A percentile compares a stretch with the other conserved stretches of the same genome.
Evolutionary conservation across 2,797 vertebrate species (phyloP).

Genomic region (Pipistrellus pygmaeus): DNA sequence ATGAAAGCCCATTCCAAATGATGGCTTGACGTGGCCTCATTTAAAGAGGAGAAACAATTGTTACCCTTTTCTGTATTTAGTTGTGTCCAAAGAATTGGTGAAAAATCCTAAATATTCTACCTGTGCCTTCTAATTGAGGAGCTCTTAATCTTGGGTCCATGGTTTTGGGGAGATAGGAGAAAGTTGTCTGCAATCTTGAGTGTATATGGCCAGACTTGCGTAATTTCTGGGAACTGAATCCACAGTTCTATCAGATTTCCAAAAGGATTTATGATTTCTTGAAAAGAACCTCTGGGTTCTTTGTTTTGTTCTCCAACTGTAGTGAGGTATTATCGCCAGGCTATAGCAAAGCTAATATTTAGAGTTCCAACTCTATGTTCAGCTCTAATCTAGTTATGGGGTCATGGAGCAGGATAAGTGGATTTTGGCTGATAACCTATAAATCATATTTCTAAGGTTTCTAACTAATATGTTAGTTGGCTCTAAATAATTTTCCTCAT

Average conservation of each 20-base stretch:
- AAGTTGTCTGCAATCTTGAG: neutral
- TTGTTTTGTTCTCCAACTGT: neutral
- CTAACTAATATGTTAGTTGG: constrained; percentile 47
- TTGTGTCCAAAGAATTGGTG: constrained; percentile 38
- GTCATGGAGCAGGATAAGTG: neutral
- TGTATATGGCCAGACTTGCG: neutral
- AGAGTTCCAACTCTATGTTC: neutral
- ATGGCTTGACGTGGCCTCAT: neutral
- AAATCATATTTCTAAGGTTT: constrained; percentile 13
- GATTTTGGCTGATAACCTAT: constrained; percentile 7
- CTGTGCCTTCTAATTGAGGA: neutral
- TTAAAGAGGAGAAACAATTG: neutral
- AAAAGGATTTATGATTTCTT: constrained; percentile 23
- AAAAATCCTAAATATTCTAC: constrained; percentile 1
- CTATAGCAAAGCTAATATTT: neutral
- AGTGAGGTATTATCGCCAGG: neutral
- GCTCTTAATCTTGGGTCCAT: neutral
- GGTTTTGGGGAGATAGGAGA: neutral
- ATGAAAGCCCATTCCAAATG: neutral
- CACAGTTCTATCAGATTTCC: neutral
- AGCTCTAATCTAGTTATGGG: neutral
- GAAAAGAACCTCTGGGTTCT: constrained; percentile 29
- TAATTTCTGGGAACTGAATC: constrained; percentile 7
- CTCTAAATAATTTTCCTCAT: constrained; percentile 30
- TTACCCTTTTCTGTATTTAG: neutral